Conservation (phyloP, 2,113 vertebrate genomes). For the Phrynosoma blainvillii region DNA sequence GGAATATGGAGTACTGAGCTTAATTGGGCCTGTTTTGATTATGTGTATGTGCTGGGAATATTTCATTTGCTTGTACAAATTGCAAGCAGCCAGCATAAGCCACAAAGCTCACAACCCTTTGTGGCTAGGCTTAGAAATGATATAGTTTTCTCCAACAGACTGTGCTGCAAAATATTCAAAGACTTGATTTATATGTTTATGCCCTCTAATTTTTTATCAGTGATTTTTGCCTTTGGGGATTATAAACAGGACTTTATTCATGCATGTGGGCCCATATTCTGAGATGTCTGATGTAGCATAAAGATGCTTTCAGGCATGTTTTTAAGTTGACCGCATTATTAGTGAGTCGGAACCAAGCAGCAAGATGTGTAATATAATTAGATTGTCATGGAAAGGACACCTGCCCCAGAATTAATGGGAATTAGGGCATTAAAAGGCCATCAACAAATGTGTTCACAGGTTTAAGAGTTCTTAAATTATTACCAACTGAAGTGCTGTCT, state of each 20-base stretch:
- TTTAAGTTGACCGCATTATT: conserved; percentile 50
- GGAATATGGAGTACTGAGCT: conserved; percentile 83
- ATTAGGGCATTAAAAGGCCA: not conserved
- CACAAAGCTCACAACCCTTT: conserved; percentile 74
- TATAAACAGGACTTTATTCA: conserved; percentile 53
- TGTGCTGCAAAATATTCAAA: conserved; percentile 65
- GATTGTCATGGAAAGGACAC: not conserved
- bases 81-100: conserved; percentile 73
- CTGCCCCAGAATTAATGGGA: not conserved
- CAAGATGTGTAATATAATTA: not conserved
- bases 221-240: conserved; percentile 39
- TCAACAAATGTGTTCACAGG: not conserved
- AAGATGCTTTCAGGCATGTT: conserved; percentile 41
- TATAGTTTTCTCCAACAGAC: conserved; percentile 55
- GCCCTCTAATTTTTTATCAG: conserved; percentile 60
- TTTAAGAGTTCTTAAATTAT: not conserved
- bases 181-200: conserved; percentile 51
- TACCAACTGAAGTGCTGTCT: not conserved
- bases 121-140: conserved; percentile 62
- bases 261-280: conserved; percentile 28
- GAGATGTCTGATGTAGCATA: conserved; percentile 12
- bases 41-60: conserved; percentile 84
- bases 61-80: conserved; percentile 81
- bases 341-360: not conserved
- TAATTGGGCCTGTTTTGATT: conserved; percentile 88